Evolutionary conservation across 2,888 invertebrate genomes (phyloP).

Genomic region (Philereme vetulata): DNA sequence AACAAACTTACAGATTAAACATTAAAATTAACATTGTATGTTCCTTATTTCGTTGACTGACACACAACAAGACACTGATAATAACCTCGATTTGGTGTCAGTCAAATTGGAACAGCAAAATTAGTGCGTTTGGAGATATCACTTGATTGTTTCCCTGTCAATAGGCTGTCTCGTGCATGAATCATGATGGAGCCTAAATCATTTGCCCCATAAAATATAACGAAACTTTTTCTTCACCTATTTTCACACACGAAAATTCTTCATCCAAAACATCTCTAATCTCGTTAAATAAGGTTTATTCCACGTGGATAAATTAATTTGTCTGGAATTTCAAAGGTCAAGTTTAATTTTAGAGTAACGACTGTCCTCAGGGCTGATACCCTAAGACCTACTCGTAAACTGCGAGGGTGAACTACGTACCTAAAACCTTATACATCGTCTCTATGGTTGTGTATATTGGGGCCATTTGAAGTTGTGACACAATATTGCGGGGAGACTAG

Average conservation of each 20-base stretch:
- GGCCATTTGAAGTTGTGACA: constrained; percentile 19
- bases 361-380: constrained; percentile 15
- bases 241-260: constrained; percentile 10
- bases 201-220: constrained; percentile 6
- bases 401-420: constrained; percentile 18
- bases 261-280: constrained; percentile 15
- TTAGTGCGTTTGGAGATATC: too few relatives aligned
- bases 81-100: too few relatives aligned
- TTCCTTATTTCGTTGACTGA: too few relatives aligned
- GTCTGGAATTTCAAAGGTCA: constrained; percentile 39
- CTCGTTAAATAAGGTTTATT: constrained; percentile 25
- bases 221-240: not conserved
- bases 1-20: too few relatives aligned
- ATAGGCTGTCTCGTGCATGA: too few relatives aligned
- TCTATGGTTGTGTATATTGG: constrained; percentile 19
- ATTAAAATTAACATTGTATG: too few relatives aligned
- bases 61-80: too few relatives aligned
- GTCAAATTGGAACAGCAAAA: too few relatives aligned
- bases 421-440: constrained; percentile 6
- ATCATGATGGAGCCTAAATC: not conserved
- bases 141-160: too few relatives aligned
- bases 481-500: constrained; percentile 9
- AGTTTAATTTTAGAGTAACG: constrained; percentile 42
- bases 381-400: constrained; percentile 17
- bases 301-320: constrained; percentile 26